These are phyloP conservation scores for Leptopilina syphax DNA, from an alignment of 2,888 invertebrate species.

Conservation along the genomic window DNA sequence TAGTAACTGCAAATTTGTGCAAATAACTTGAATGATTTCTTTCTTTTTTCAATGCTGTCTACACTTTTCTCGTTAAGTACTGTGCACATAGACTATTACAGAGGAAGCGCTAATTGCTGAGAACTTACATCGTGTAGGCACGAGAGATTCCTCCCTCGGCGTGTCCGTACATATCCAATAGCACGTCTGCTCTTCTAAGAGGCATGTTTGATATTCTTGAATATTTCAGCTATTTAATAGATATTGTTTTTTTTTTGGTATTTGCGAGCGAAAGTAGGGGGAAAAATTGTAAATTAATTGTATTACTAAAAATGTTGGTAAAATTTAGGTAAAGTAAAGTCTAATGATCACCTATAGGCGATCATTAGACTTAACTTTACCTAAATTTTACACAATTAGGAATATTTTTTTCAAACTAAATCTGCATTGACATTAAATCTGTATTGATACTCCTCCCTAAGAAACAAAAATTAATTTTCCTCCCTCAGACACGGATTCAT, in stretches of 20 bases:
- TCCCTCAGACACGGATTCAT: too few relatives aligned
- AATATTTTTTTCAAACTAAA: too few relatives aligned
- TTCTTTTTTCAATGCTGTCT: slow-evolving; percentile 9
- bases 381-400: too few relatives aligned
- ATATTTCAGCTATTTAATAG: not conserved
- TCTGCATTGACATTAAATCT: too few relatives aligned
- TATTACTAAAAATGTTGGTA: too few relatives aligned
- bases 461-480: too few relatives aligned
- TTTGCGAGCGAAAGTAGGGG: too few relatives aligned
- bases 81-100: slow-evolving; percentile 13
- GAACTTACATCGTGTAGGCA: slow-evolving; percentile 66
- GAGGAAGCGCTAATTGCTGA: slow-evolving; percentile 41
- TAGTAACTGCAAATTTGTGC: slow-evolving; percentile 1
- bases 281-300: too few relatives aligned
- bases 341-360: too few relatives aligned
- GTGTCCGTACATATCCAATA: slow-evolving; percentile 67
- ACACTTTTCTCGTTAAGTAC: slow-evolving; percentile 16
- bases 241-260: not conserved
- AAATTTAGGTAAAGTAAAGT: too few relatives aligned
- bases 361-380: too few relatives aligned
- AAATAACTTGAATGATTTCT: slow-evolving; percentile 18
- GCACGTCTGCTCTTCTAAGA: slow-evolving; percentile 60
- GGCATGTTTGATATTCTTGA: slow-evolving; percentile 59
- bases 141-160: slow-evolving; percentile 62
- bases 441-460: too few relatives aligned